Evolutionary conservation across 2,113 vertebrate species (phyloP).

Genomic region (Engystomops pustulosus): DNA sequence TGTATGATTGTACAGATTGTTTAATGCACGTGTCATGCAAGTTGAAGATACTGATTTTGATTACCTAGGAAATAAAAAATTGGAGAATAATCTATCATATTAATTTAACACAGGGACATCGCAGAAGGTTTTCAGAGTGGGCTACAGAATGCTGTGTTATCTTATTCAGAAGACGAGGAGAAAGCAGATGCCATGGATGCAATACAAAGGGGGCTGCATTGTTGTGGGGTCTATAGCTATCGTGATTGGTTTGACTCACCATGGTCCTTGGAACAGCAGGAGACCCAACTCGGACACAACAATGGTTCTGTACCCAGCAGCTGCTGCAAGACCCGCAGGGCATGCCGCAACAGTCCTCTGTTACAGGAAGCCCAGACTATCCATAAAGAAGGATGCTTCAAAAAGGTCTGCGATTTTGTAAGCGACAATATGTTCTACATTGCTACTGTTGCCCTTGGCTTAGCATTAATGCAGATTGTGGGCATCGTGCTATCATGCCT

Average conservation of each 20-base stretch:
- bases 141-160: constrained; percentile 75
- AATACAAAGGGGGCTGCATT: constrained; percentile 79
- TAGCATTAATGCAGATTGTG: constrained; percentile 79
- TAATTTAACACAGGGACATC: constrained; percentile 69
- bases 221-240: constrained; percentile 85
- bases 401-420: constrained; percentile 80
- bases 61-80: background rate
- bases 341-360: constrained; percentile 76
- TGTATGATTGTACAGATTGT: no score
- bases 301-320: constrained; percentile 81
- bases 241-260: constrained; percentile 83
- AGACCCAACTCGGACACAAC: constrained; percentile 49
- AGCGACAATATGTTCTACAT: constrained; percentile 83
- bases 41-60: background rate
- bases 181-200: constrained; percentile 81
- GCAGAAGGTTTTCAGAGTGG: constrained; percentile 82
- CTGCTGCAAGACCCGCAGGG: constrained; percentile 79
- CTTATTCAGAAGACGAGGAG: constrained; percentile 80
- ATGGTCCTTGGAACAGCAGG: constrained; percentile 73
- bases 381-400: constrained; percentile 81
- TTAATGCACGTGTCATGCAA: background rate
- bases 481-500: constrained; percentile 81
- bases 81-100: background rate
- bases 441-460: constrained; percentile 79
- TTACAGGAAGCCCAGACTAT: constrained; percentile 66